Base-by-base conservation (phyloP, 2,797 vertebrate species). In the Silurus aristotelis region DNA sequence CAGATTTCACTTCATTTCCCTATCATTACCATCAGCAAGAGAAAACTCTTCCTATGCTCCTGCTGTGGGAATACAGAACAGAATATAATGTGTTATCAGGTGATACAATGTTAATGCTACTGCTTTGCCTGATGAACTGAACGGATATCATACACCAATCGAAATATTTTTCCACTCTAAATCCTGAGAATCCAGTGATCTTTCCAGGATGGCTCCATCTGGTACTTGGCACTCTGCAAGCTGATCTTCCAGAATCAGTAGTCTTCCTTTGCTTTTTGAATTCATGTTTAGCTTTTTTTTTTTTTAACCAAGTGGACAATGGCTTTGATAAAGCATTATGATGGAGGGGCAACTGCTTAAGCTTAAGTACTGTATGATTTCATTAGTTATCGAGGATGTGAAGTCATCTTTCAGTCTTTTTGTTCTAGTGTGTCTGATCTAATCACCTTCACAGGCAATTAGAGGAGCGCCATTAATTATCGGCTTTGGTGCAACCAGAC, bases 391-490 rank as follows among this genome's bases (percentile, higher is more conserved):
- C 68, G 72, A 63, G 7, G 82, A 87, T 80, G 64, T 68, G 81
- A 80, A 77, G 86, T 76, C 52, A 80, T 85, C 86, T 84, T 66
- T 71, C 27, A 80, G 77, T 73, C 79, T 77, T 84, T 88, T 70
- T 83, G 84, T 88, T 75, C 83, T 82, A 63, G 80, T 73, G 27
- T 56, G 83, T 82, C 17, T 68, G 81, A 81, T 75, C 85, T 81
- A 87, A 90, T 88, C 86, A 90, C 86, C 89, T 88, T 88, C 86
- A 77, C 58, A 83, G 85, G 89, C 87, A 89, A 87, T 88, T 88
- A 87, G 81, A 88, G 87, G 80, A 89, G 86, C 80, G 48, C 86
- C 89, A 88, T 89, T 89, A 91, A 90, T 91, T 89, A 90, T 88
- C 89, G 60, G 86, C 84, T 90, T 90, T 87, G 86, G 88, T 84